Evolutionary conservation across 2,888 invertebrate genomes (phyloP).

Genomic region (Lochmaea capreae): DNA sequence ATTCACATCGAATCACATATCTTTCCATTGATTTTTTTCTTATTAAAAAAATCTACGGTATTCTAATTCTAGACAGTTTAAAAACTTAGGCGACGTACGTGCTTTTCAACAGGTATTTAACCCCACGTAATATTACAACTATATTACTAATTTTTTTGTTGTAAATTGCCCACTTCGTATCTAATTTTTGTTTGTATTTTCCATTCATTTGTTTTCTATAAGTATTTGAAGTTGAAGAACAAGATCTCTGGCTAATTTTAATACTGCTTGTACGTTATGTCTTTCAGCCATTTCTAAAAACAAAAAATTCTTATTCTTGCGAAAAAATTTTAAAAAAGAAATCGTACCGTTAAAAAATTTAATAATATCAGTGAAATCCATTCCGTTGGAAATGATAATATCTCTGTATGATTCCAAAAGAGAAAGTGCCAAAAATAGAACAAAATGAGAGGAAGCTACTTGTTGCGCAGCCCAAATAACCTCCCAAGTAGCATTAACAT

Average conservation of each 20-base stretch:
- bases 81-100: background rate
- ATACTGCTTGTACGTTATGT: slow-evolving; percentile 86
- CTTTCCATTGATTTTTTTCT: slow-evolving; percentile 1
- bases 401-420: slow-evolving; percentile 93
- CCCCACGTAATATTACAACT: background rate
- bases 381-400: slow-evolving; percentile 93
- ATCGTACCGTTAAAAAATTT: slow-evolving; percentile 94
- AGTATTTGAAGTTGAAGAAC: slow-evolving; percentile 90
- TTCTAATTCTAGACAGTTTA: background rate
- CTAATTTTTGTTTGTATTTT: slow-evolving; percentile 2
- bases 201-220: slow-evolving; percentile 86
- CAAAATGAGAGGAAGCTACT: slow-evolving; percentile 89
- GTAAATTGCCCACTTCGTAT: slow-evolving; percentile 18
- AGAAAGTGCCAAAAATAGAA: slow-evolving; percentile 91
- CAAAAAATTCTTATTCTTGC: slow-evolving; percentile 14
- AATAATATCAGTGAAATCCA: slow-evolving; percentile 98
- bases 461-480: slow-evolving; percentile 94
- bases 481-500: slow-evolving; percentile 96
- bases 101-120: background rate
- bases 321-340: background rate
- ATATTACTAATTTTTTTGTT: slow-evolving; percentile 10
- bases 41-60: background rate
- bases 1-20: slow-evolving; percentile 29
- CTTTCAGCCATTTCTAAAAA: slow-evolving; percentile 95
- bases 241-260: slow-evolving; percentile 86